A percentile compares a stretch with the other conserved stretches of the same genome.
Evolutionary conservation across 2,113 vertebrate species (phyloP).

Genomic region (Apistogramma diplotaenia): DNA sequence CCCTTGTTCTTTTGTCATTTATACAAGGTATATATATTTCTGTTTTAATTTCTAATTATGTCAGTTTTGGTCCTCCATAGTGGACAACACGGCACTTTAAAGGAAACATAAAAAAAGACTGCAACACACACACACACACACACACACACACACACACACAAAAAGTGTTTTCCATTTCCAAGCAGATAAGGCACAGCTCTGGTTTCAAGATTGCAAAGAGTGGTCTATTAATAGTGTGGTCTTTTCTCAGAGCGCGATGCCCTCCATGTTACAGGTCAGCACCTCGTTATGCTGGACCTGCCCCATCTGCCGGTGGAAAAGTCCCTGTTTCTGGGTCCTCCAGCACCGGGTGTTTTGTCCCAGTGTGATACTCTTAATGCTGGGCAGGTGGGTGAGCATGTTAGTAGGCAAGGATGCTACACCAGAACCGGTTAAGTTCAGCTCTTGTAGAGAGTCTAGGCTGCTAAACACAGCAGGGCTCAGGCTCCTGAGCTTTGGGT

Average conservation of each 20-base stretch:
- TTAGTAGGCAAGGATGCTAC: conserved; percentile 78
- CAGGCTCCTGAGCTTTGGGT: conserved; percentile 77
- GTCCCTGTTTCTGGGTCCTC: conserved; percentile 86
- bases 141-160: not conserved
- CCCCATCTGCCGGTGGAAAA: conserved; percentile 86
- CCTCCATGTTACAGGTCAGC: conserved; percentile 80
- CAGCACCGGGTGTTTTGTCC: conserved; percentile 81
- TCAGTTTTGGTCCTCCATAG: no score
- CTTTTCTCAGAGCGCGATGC: conserved; percentile 64
- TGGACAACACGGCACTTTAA: not conserved
- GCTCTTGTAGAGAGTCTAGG: conserved; percentile 86
- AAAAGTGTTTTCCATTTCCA: conserved; percentile 41
- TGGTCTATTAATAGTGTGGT: not conserved
- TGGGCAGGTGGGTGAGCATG: conserved; percentile 83
- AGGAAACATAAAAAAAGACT: not conserved
- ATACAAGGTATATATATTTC: no score
- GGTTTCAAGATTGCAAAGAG: not conserved
- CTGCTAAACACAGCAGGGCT: conserved; percentile 80
- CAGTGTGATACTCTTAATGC: conserved; percentile 85
- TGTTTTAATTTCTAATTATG: no score
- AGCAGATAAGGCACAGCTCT: conserved; percentile 57
- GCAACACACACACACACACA: not conserved
- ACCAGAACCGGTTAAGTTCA: conserved; percentile 85
- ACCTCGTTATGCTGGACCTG: conserved; percentile 79
- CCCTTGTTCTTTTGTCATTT: no score